Evolutionary conservation across 1,140 invertebrate genomes (phyloP).

Genomic region (Oscheius sp.): DNA sequence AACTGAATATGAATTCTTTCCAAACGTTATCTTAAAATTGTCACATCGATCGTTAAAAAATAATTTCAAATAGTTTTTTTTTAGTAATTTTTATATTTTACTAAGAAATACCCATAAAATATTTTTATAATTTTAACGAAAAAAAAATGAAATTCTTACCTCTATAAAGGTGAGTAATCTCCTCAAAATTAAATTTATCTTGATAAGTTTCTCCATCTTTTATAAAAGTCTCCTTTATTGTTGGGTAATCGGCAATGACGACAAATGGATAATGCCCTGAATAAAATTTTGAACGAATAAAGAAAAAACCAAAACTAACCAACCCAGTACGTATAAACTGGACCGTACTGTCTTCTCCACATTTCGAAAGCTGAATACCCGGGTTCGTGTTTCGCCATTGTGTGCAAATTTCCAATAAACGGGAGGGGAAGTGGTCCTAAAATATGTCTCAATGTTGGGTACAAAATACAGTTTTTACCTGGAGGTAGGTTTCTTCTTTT

Average conservation of each 20-base stretch:
- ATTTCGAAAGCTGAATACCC: constrained; percentile 12
- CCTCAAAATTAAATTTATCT: constrained; percentile 17
- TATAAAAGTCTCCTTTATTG: constrained; percentile 31
- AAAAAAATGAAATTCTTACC: constrained; percentile 26
- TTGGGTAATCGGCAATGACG: constrained; percentile 21
- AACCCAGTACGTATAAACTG: constrained; percentile 36
- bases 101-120: no score
- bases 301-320: neutral
- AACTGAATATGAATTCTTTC: no score
- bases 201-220: constrained; percentile 32
- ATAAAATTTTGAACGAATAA: neutral
- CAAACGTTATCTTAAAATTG: no score
- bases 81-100: neutral
- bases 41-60: no score
- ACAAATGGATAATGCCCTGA: constrained; percentile 28
- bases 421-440: constrained; percentile 23
- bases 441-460: neutral
- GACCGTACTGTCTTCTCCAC: constrained; percentile 31
- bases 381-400: constrained; percentile 7
- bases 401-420: constrained; percentile 24
- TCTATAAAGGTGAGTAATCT: constrained; percentile 13
- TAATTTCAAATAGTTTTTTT: neutral
- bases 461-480: constrained; percentile 7
- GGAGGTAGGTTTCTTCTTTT: constrained; percentile 24
- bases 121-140: no score